Evolutionary conservation across 1,140 invertebrate species (phyloP), one percentile per base, ranked within the genome.

Genomic region (Latrodectus geometricus): DNA sequence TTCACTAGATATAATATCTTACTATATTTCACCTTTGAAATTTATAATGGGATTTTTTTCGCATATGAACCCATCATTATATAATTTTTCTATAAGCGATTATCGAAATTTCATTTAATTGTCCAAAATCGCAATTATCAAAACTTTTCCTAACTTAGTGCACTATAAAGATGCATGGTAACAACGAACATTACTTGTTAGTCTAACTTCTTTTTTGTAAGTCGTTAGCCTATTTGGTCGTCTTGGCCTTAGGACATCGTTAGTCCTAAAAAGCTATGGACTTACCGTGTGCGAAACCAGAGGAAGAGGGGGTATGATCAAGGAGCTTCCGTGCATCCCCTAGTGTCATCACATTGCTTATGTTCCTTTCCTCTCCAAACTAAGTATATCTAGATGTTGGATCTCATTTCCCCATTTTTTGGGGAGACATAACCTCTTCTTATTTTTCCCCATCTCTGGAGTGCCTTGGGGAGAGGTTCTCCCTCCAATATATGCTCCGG

Each of bases 191-290:
- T 61, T 61, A 61, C 17, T 61, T 61, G 11, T 17, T 61, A 14
- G 54, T 17, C 11, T 8, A 14, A 61, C 54, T 61, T 61, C 35
- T 35, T 35, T 35, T 79, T 68, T 61, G 9, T 14, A 69, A 79
- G 79, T 81, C 79, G 68, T 81, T 81, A 81, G 79, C 68, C 48
- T 81, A 81, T 81, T 66, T 81, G 50, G n/a, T 14, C 77, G 21
- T 56, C 9, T 14, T 81, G 79, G 48, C 79, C 79, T 14, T 9
- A 72, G 79, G 78, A 70, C 66, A 66, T 81, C 78, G 78, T 81
- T 81, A 81, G 77, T 77, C 75, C 61, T 52, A 15, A 77, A 65
- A 52, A 61, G 54, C 54, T 61, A 81, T 68, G 17, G 66, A 70
- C 48, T 48, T 48, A 17, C 50, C 79, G 79, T 69, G 66, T 15